phyloP scores from a whole-genome alignment of 1,140 invertebrate species.

The Akabosia matsudoensis region DNA sequence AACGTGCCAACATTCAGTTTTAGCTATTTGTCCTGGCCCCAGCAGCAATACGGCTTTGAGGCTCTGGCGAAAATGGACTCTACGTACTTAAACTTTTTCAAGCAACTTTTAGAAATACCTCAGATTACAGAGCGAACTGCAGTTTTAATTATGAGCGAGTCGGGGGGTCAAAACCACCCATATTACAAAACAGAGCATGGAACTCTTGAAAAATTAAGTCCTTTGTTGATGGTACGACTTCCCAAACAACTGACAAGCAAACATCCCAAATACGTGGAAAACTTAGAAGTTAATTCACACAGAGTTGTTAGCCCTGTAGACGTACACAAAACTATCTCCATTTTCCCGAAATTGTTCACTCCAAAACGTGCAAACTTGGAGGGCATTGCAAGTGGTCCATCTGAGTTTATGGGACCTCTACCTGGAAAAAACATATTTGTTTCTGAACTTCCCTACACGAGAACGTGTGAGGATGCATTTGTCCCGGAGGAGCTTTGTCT shows the following conservation, averaged over 20 bases:
- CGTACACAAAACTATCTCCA: conserved; percentile 33
- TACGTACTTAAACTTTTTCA: conserved; percentile 26
- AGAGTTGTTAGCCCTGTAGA: conserved; percentile 32
- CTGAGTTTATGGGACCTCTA: conserved; percentile 25
- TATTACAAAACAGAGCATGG: conserved; percentile 36
- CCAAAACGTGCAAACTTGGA: neutral
- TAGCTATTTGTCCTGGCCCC: conserved; percentile 28
- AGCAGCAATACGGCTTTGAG: conserved; percentile 19
- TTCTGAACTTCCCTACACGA: neutral
- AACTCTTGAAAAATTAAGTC: conserved; percentile 28
- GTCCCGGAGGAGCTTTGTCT: conserved; percentile 28
- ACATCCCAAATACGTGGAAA: conserved; percentile 23
- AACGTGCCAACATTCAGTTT: conserved; percentile 28
- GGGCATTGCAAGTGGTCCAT: too few relatives aligned
- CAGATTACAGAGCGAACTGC: conserved; percentile 28
- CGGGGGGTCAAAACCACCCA: conserved; percentile 16
- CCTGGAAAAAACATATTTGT: conserved; percentile 3
- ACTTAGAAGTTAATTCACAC: conserved; percentile 30
- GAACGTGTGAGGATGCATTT: conserved; percentile 34
- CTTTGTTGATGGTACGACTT: conserved; percentile 30
- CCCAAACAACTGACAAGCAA: conserved; percentile 18
- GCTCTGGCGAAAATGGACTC: conserved; percentile 13
- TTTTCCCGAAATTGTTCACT: neutral
- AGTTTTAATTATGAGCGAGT: conserved; percentile 36
- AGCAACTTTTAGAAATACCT: neutral